A percentile compares a stretch with the other conserved stretches of the same genome.
Evolutionary conservation across 2,113 vertebrate species (phyloP).

Genomic region (Ranitomeya imitator): DNA sequence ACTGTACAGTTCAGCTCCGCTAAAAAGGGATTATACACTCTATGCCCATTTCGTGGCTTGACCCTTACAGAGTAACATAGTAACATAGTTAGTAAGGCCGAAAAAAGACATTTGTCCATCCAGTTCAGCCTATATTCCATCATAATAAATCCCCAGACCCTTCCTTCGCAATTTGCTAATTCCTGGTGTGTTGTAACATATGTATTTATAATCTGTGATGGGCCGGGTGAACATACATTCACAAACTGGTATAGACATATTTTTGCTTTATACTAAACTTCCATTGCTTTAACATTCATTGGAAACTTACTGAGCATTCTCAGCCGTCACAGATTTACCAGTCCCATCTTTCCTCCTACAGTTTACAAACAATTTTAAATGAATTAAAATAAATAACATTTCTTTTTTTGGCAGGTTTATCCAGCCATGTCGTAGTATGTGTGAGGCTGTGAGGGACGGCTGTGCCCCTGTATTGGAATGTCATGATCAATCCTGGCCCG

Average conservation of each 20-base stretch:
- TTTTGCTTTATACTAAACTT: not conserved
- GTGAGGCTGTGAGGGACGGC: constrained; percentile 78
- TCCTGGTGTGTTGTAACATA: not conserved
- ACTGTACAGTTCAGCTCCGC: not conserved
- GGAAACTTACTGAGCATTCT: not conserved
- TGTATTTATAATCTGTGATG: not conserved
- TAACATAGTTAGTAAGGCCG: no score
- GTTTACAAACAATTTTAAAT: not conserved
- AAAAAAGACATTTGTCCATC: no score
- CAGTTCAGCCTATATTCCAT: no score
- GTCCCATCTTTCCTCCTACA: not conserved
- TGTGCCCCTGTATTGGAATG: constrained; percentile 80
- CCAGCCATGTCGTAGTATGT: constrained; percentile 85
- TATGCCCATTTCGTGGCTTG: not conserved
- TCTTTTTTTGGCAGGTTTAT: constrained; percentile 76
- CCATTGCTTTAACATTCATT: not conserved
- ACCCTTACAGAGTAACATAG: no score
- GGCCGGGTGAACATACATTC: not conserved
- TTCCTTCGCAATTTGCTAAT: not conserved
- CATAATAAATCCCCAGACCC: no score
- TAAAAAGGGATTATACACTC: not conserved
- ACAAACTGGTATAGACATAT: not conserved
- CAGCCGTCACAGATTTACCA: not conserved
- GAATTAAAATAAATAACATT: not conserved
- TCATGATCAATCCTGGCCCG: constrained; percentile 81